These are phyloP conservation scores for Tetragnatha versicolor DNA, from an alignment of 1,140 invertebrate genomes.

Conservation along the genomic window DNA sequence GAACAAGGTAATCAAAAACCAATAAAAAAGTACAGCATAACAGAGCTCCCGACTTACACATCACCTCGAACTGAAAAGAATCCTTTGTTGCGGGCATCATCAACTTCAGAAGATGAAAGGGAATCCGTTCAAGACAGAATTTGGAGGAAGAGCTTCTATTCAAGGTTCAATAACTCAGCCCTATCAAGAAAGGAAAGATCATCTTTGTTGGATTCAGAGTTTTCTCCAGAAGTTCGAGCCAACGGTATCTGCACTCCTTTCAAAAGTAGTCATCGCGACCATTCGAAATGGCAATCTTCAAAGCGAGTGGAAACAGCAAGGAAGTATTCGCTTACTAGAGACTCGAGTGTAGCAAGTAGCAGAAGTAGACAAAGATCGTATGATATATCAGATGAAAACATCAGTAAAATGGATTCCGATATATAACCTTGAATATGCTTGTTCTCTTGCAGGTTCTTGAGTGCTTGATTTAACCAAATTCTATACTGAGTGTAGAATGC, in stretches of 20 bases:
- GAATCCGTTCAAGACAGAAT: slow-evolving; percentile 86
- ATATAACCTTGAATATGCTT: not conserved
- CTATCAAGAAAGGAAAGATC: slow-evolving; percentile 30
- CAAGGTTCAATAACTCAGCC: slow-evolving; percentile 74
- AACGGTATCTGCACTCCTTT: not conserved
- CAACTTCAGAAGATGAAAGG: slow-evolving; percentile 58
- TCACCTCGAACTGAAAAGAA: not conserved
- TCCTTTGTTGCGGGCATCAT: not conserved
- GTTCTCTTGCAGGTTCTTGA: too few species aligned
- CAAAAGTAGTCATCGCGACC: not conserved
- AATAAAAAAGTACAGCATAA: too few species aligned
- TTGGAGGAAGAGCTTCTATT: slow-evolving; percentile 85
- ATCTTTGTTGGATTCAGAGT: slow-evolving; percentile 4
- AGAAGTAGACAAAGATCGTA: not conserved
- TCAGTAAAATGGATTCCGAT: not conserved
- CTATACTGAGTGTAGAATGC: too few species aligned
- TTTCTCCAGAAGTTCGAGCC: slow-evolving; percentile 3
- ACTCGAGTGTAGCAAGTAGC: too few species aligned
- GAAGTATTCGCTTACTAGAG: too few species aligned
- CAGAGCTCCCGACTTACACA: not conserved
- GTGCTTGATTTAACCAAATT: too few species aligned
- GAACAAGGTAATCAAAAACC: too few species aligned
- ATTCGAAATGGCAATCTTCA: not conserved
- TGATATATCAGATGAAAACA: not conserved
- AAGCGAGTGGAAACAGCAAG: not conserved